phyloP scores from a whole-genome alignment of 53 echinoderm and acorn worm genomes.

The Pentamera pediparva region DNA sequence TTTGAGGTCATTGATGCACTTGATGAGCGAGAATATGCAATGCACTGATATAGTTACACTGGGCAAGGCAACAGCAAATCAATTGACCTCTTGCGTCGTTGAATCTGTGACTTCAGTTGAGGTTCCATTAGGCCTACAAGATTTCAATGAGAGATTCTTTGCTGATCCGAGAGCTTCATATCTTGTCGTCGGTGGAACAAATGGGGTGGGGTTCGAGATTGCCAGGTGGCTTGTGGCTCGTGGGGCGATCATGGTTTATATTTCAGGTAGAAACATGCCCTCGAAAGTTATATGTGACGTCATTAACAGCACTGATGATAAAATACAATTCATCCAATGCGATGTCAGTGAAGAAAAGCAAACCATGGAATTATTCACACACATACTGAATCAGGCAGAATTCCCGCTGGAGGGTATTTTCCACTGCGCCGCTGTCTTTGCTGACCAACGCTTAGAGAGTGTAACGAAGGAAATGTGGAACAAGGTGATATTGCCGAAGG shows the following conservation, averaged over 20 bases:
- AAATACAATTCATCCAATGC: slow-evolving; percentile 33
- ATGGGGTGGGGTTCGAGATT: slow-evolving; percentile 53
- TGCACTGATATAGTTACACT: too few relatives aligned
- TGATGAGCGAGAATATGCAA: too few relatives aligned
- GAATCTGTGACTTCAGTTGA: not conserved
- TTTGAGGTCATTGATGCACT: not conserved
- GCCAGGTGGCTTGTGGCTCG: slow-evolving; percentile 47
- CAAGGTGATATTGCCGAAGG: slow-evolving; percentile 49
- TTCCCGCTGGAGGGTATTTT: slow-evolving; percentile 43
- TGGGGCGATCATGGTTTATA: slow-evolving; percentile 43
- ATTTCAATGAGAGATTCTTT: not conserved
- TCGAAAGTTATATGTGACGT: too few relatives aligned
- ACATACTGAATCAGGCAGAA: not conserved
- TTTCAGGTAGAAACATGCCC: slow-evolving; percentile 33
- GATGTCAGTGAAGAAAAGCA: slow-evolving; percentile 40
- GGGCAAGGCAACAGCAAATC: too few relatives aligned
- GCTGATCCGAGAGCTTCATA: slow-evolving; percentile 47
- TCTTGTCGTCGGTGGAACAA: slow-evolving; percentile 63
- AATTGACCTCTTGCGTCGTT: too few relatives aligned
- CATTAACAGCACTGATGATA: not conserved
- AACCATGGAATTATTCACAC: slow-evolving; percentile 11
- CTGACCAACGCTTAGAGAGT: slow-evolving; percentile 35
- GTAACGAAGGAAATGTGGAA: slow-evolving; percentile 49
- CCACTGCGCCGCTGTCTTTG: slow-evolving; percentile 58
- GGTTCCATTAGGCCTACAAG: not conserved